phyloP scores from a whole-genome alignment of 2,113 vertebrate species.

The Megaleporinus macrocephalus region DNA sequence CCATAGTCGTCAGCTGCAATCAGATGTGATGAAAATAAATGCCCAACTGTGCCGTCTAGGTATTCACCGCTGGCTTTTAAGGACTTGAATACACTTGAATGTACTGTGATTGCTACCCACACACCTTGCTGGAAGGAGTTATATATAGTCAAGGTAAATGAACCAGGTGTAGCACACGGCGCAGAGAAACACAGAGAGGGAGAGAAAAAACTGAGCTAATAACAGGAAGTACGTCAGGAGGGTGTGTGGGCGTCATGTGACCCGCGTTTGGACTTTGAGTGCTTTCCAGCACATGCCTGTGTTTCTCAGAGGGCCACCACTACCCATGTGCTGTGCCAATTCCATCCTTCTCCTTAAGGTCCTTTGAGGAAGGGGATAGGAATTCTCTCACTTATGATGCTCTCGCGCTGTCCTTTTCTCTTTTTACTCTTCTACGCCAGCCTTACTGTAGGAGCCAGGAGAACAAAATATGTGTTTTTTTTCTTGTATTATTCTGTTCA shows the following conservation, averaged over 20 bases:
- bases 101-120: background rate
- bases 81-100: conserved; percentile 2
- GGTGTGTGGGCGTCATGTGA: conserved; percentile 41
- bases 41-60: background rate
- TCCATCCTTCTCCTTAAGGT: conserved; percentile 47
- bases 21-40: background rate
- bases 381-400: background rate
- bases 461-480: too few species aligned
- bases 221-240: conserved; percentile 48
- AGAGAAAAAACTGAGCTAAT: conserved; percentile 16
- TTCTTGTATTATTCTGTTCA: too few species aligned
- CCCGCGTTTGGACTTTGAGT: conserved; percentile 2
- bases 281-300: conserved; percentile 28
- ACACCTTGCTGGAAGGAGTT: background rate
- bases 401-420: background rate
- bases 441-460: too few species aligned
- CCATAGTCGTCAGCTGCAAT: background rate
- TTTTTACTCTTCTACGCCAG: background rate
- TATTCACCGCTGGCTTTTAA: conserved; percentile 7
- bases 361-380: conserved; percentile 9
- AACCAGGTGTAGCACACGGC: background rate
- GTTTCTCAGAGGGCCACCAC: conserved; percentile 28
- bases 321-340: background rate
- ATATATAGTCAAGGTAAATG: conserved; percentile 16
- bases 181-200: conserved; percentile 12